Base-by-base conservation (phyloP, 2,113 vertebrate species). In the Proterorhinus semilunaris region DNA sequence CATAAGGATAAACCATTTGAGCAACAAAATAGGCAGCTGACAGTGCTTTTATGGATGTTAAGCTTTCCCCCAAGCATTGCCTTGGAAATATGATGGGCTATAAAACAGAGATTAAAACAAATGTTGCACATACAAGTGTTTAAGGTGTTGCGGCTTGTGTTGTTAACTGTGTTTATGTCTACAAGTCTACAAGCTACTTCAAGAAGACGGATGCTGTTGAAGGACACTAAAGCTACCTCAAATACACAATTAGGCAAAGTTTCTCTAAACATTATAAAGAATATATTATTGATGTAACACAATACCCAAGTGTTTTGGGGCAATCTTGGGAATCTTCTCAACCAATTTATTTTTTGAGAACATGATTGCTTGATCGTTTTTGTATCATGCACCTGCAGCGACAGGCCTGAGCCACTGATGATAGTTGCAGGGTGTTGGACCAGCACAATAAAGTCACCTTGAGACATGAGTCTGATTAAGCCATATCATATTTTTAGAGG, bases 1-100 rank as follows among this genome's bases (percentile, higher is more conserved):
- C 72, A 46, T 68, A 62, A 61, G 68, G 47, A 51, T 78, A 64
- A 80, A 78, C 53, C 53, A 55, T 55, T 55, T 55, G 53, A 55
- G 10, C 53, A 55, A 21, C 17, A 79, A 74, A 78, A 8, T 50
- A 58, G 27, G 55, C 55, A 58, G 21, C 55, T 58, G 16, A 66
- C 57, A 11, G 11, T 42, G 21, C 11, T 58, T 36, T 42, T 58
- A 15, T 58, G 55, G 17, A 42, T 58, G 55, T 36, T 58, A 42
- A 42, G 21, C 21, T 36, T 58, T 15, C 12, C 55, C 27, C 55
- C 55, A 58, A 58, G 55, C 55, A 13, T 58, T 58, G 42, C 55
- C 13, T 58, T 10, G 42, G 55, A 58, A 58, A 58, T 58, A 58
- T 58, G 11, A 36, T 58, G 55, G 55, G 55, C 27, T 58, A 36